Base-by-base conservation (phyloP, 2,797 vertebrate species). In the Ceyx erithaca region DNA sequence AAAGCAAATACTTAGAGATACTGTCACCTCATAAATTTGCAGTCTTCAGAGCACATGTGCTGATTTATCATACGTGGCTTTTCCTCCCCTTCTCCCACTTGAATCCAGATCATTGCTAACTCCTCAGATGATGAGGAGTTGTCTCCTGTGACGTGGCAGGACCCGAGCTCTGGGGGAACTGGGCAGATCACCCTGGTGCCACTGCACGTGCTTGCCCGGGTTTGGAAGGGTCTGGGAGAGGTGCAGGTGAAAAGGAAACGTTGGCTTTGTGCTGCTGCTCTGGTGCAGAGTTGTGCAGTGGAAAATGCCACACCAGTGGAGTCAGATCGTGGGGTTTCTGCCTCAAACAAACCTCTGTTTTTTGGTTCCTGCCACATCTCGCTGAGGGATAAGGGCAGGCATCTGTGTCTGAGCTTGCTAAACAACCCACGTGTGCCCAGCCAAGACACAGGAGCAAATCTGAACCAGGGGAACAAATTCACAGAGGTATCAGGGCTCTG, bases 351-450 rank as follows among this genome's bases (percentile, higher is more conserved):
- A 95, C 57, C 69, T 94, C 81, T 64, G 66, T 87, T 88, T 83
- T 33, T 72, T 66, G 79, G 80, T 85, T 89, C 89, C 85, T 90
- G 75, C 73, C 12, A 3, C 51, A 9, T 87, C 85, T 95, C 91
- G 86, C 96, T 91, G 49, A 68, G 66, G 85, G 85, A 96, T 37
- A 73, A 90, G 80, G 67, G 89, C 96, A 95, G 96, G 96, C 85
- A 84, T 89, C 85, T 97, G 92, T 97, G 88, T 95, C 91, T 85
- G 89, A 96, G 95, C 96, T 97, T 86, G 57, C 85, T 92, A 45
- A 96, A 96, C 92, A 96, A 45, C 80, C 41, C 61, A 9, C 31
- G 22, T 4, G 43, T 23, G 69, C 67, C 78, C 88, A 67, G 95
- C 95, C 94, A 91, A 89, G 90, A 91, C 95, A 68, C 93, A 68